Evolutionary conservation across 2,888 invertebrate genomes (phyloP).

Genomic region (Parnassius smintheus): DNA sequence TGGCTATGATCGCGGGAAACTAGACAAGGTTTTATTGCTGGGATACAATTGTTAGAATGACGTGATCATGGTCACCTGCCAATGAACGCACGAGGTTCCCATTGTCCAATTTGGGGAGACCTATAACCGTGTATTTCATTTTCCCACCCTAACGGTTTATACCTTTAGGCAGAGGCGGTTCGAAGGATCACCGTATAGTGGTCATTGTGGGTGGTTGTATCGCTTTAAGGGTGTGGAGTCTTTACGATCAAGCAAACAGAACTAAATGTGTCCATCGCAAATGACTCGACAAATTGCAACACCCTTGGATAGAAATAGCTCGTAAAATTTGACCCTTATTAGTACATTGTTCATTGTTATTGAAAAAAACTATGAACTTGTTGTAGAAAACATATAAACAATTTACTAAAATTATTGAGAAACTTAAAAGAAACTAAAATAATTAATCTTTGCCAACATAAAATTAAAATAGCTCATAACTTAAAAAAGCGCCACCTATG

Average conservation of each 20-base stretch:
- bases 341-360: conserved; percentile 42
- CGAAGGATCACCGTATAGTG: conserved; percentile 44
- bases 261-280: conserved; percentile 62
- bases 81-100: conserved; percentile 52
- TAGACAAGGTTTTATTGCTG: conserved; percentile 60
- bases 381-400: neutral
- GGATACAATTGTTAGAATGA: conserved; percentile 63
- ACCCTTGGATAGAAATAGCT: conserved; percentile 58
- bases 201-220: conserved; percentile 45
- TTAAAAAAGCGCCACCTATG: neutral
- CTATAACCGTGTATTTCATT: conserved; percentile 29
- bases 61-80: conserved; percentile 64
- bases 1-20: conserved; percentile 51
- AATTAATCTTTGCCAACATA: too few species aligned
- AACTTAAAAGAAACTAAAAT: too few species aligned
- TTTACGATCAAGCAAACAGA: conserved; percentile 74
- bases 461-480: neutral
- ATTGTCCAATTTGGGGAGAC: conserved; percentile 47
- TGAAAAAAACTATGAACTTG: too few species aligned
- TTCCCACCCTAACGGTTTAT: conserved; percentile 25
- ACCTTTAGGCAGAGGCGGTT: conserved; percentile 30
- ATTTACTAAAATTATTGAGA: neutral
- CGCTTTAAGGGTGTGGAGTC: conserved; percentile 61
- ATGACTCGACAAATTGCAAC: conserved; percentile 70
- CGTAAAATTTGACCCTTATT: conserved; percentile 60